Percentiles rank a stretch among this genome's conserved stretches.
These are phyloP conservation scores for Aspidapion aeneum DNA, from an alignment of 2,888 invertebrate species.

Conservation along the genomic window DNA sequence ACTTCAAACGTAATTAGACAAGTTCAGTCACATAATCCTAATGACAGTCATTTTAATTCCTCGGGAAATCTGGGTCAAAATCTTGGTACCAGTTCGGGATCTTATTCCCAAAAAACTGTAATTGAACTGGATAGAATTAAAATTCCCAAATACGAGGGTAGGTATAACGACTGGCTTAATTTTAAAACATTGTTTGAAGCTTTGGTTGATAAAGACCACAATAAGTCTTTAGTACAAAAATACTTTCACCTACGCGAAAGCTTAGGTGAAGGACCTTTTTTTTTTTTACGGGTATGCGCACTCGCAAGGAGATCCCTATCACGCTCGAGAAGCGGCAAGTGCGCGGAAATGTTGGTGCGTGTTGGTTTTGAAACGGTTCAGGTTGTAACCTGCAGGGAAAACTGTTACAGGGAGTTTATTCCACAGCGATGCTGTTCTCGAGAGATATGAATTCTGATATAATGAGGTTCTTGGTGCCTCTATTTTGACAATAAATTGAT, in stretches of 20 bases:
- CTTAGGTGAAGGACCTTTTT: neutral
- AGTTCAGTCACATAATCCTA: neutral
- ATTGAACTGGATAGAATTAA: conserved; percentile 1
- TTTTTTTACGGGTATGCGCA: too few relatives aligned
- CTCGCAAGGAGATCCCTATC: too few relatives aligned
- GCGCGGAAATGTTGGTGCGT: too few relatives aligned
- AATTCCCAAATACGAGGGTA: neutral
- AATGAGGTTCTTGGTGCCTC: too few relatives aligned
- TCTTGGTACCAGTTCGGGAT: neutral
- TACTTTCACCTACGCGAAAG: neutral
- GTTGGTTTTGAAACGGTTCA: too few relatives aligned
- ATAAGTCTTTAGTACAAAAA: neutral
- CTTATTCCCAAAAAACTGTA: neutral
- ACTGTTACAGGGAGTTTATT: too few relatives aligned
- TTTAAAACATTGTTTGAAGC: neutral
- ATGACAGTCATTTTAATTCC: neutral
- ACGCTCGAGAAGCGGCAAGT: too few relatives aligned
- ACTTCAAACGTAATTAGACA: neutral
- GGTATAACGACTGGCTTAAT: neutral
- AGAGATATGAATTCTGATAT: too few relatives aligned
- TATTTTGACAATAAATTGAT: too few relatives aligned
- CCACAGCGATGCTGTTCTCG: too few relatives aligned
- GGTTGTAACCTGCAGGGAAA: too few relatives aligned
- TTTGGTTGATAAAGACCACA: neutral
- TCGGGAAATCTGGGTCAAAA: neutral